Evolutionary conservation across 2,888 invertebrate genomes (phyloP), one percentile per base, ranked within the genome.

Genomic region (Drepana falcataria): DNA sequence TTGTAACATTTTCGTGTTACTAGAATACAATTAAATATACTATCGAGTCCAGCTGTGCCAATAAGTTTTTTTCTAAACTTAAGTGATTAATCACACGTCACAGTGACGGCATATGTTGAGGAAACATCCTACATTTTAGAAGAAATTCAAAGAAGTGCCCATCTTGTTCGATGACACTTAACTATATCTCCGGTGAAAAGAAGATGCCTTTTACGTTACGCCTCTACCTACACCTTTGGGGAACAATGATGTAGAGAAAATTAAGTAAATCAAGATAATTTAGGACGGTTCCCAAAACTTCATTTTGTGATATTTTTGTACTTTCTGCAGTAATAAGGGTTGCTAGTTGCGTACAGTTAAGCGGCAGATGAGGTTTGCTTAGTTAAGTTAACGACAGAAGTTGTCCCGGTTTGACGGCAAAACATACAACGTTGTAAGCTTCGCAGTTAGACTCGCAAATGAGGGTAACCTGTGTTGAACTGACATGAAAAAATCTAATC

Each of bases 351-450:
- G 44, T 44, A 44, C 9, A 51, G 40, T 40, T 51, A 51, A 21
- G 33, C 40, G 34, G 7, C 37, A 37, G 55, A 52, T 52, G 59
- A 56, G 57, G 51, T 44, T 55, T 52, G 34, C 48, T 51, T 54
- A 55, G 57, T 61, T 61, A 57, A 57, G 49, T 49, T 49, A 59
- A 61, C 56, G 55, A 57, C 48, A 44, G 56, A 61, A 51, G 51
- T 51, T 51, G 41, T 7, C 37, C 37, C n/a, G 7, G 21, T 51
- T 40, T 51, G 34, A 41, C 49, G 44, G 9, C 6, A 9, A 40
- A 51, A 41, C 41, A 49, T 6, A 9, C 9, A n/a, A 49, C 49
- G n/a, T 37, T 49, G 37, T 40, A 49, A 49, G 33, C 21, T 33
- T 34, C 51, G n/a, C 2, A 34, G 51, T 51, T 51, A 51, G 33